phyloP scores from a whole-genome alignment of 2,113 vertebrate species.

The Mirza zaza region DNA sequence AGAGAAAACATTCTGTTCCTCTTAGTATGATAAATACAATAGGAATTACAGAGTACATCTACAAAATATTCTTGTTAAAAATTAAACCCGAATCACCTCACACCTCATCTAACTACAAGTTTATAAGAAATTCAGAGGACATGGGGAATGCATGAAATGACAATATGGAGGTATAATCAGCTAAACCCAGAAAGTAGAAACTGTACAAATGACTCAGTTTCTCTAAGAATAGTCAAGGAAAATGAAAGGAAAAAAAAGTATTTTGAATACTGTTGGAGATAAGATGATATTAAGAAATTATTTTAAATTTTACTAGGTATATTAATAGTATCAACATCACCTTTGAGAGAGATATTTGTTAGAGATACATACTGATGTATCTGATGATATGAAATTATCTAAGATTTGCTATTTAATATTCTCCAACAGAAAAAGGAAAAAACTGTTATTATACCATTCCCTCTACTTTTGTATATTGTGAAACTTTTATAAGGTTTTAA shows the following conservation, averaged over 20 bases:
- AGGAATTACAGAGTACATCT: background rate
- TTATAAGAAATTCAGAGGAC: background rate
- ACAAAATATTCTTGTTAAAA: constrained; percentile 39
- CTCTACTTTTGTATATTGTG: background rate
- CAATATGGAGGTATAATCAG: background rate
- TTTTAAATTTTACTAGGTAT: constrained; percentile 7
- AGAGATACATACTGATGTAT: background rate
- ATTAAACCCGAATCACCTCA: background rate
- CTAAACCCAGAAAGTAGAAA: background rate
- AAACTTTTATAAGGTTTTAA: background rate
- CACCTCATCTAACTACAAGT: background rate
- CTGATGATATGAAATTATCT: background rate
- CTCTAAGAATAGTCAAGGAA: constrained; percentile 6
- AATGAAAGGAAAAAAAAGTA: background rate
- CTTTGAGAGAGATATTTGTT: background rate
- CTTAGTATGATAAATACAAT: background rate
- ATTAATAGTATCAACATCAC: background rate
- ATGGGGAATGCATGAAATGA: background rate
- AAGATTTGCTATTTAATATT: background rate
- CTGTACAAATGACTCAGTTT: background rate
- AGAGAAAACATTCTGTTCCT: background rate
- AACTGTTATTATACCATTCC: background rate
- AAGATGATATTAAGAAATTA: constrained; percentile 24
- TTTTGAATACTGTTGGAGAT: background rate
- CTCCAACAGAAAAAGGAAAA: background rate